These are phyloP conservation scores for Rissa tridactyla DNA, from an alignment of 2,113 vertebrate species.

Conservation along the genomic window DNA sequence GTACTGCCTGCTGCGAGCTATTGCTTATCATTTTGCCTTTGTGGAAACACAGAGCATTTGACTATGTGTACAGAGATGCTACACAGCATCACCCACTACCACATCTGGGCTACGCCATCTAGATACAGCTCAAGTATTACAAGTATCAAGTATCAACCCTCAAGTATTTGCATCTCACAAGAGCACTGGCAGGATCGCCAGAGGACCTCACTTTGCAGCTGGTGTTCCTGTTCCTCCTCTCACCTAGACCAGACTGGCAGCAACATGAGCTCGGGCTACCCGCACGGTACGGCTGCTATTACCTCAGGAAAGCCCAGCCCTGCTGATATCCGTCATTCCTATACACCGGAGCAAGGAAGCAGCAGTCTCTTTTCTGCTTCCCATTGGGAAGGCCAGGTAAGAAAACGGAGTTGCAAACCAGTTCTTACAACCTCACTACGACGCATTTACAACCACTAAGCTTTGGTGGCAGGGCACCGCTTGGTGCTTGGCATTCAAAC, in stretches of 20 bases:
- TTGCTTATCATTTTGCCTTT: background rate
- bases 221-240: background rate
- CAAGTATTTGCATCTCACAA: background rate
- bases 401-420: background rate
- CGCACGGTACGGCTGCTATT: no score
- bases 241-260: background rate
- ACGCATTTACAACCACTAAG: no score
- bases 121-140: background rate
- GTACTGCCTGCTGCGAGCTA: background rate
- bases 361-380: background rate
- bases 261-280: background rate
- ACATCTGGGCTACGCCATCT: background rate
- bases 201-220: background rate
- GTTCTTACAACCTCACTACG: background rate
- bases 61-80: rapidly evolving
- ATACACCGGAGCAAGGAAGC: background rate
- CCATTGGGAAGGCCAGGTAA: background rate
- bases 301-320: background rate
- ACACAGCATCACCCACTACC: background rate
- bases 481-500: background rate
- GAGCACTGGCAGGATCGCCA: background rate
- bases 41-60: background rate
- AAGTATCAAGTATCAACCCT: no score
- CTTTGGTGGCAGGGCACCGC: background rate
- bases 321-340: background rate